These are phyloP conservation scores for Artemia franciscana DNA, from an alignment of 1,140 invertebrate genomes.

Conservation along the genomic window DNA sequence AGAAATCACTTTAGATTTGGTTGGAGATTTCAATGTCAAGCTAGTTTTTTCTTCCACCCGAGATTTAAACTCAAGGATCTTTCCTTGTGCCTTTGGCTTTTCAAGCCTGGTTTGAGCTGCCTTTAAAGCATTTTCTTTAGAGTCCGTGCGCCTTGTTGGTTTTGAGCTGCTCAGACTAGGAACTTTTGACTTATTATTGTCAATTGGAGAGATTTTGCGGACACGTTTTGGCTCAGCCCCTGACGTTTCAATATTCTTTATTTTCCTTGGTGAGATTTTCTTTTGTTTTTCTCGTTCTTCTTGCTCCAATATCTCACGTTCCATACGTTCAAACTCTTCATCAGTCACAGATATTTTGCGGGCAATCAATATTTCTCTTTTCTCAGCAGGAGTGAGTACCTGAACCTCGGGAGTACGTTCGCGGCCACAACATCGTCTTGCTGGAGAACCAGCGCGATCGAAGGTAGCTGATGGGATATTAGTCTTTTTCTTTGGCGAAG, in stretches of 20 bases:
- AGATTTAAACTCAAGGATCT: neutral
- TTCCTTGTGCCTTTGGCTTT: neutral
- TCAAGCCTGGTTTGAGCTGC: neutral
- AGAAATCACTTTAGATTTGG: neutral
- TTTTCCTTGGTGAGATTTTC: neutral
- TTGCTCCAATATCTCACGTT: neutral
- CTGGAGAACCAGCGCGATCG: neutral
- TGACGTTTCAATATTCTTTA: neutral
- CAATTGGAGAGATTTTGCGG: neutral
- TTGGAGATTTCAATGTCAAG: neutral
- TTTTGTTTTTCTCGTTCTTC: neutral
- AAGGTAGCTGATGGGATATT: neutral
- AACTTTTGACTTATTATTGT: neutral
- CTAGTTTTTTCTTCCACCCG: neutral
- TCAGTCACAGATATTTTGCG: neutral
- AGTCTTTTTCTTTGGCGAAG: neutral
- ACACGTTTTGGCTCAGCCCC: neutral
- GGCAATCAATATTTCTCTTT: neutral
- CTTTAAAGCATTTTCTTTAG: neutral
- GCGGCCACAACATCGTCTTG: neutral
- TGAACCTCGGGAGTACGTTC: neutral
- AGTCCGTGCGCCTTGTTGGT: neutral
- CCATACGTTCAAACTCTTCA: neutral
- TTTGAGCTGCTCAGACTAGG: neutral
- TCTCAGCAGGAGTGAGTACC: neutral